Evolutionary conservation across 1,140 invertebrate genomes (phyloP), one percentile per base, ranked within the genome.

Genomic region (Hyles vespertilio): DNA sequence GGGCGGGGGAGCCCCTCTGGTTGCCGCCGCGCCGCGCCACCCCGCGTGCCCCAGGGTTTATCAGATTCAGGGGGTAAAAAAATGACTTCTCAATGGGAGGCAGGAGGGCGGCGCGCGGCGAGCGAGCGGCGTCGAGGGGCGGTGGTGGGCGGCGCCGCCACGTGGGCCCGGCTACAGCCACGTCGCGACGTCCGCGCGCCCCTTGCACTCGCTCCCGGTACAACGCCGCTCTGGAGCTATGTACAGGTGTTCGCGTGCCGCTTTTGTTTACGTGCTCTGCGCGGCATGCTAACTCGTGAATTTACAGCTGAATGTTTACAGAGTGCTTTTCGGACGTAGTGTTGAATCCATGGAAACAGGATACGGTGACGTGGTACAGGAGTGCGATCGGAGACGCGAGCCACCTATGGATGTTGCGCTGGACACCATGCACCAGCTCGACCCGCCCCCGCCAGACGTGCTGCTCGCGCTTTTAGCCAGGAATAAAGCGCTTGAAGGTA

Each of bases 401-500:
- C 73, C 56, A 51, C 70, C 72, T 60, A 82, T 83, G 80, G 84
- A 77, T 65, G 70, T 77, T 33, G 63, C 71, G 34, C 65, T 83
- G 56, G 82, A 79, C 49, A 64, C 79, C 61, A 74, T 88, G 84
- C 84, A 87, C 61, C 78, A 90, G 51, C 85, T 92, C 60, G 88
- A 91, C 61, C 91, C 91, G 79, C 90, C 90, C 32, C 85, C 90
- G 56, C 90, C 95, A n/a, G 95, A 97, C 77, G 94, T 96, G 51
- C 90, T 97, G 33, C 89, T 96, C 3, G 95, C 95, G 2, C 90
- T 97, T 32, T 90, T 97, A 46, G 94, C 95, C 11, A 93, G 95
- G 75, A 97, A 97, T 87, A 96, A n/a, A 85, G 94, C 94, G 63
- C 90, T 97, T 7, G 95, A 97, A 96, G 96, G 96, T 97, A 91